Evolutionary conservation across 2,113 vertebrate genomes (phyloP).

Genomic region (Phoxinus phoxinus): DNA sequence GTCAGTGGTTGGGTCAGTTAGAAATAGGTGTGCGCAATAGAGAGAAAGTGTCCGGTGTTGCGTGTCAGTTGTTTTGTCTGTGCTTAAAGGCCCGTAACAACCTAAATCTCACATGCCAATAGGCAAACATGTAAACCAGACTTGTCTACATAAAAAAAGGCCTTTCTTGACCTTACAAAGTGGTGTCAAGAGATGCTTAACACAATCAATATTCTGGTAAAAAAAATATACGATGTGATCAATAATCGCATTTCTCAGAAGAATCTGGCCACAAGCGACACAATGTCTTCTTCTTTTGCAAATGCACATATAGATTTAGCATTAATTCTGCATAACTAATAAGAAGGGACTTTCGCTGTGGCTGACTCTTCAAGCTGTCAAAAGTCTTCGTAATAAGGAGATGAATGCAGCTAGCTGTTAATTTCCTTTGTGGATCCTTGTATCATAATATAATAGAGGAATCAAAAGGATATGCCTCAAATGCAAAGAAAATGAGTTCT

Average conservation of each 20-base stretch:
- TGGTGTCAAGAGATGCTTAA: slow-evolving; percentile 6
- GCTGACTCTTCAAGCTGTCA: not conserved
- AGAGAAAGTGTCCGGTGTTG: not conserved
- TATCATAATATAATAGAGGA: slow-evolving; percentile 17
- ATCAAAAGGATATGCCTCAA: slow-evolving; percentile 12
- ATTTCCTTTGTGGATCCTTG: slow-evolving; percentile 24
- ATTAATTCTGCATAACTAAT: not conserved
- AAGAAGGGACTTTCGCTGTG: not conserved
- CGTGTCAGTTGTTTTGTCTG: slow-evolving; percentile 14
- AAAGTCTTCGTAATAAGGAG: not conserved
- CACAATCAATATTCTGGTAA: not conserved
- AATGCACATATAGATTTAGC: not conserved
- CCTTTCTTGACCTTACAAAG: slow-evolving; percentile 30
- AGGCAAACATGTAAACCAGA: slow-evolving; percentile 35
- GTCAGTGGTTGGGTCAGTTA: slow-evolving; percentile 45
- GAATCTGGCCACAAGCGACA: not conserved
- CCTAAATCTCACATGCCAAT: slow-evolving; percentile 59
- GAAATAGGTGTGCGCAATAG: not conserved
- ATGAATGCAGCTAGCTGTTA: not conserved
- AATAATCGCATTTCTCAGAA: slow-evolving; percentile 1
- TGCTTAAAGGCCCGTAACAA: slow-evolving; percentile 60
- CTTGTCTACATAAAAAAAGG: slow-evolving; percentile 31
- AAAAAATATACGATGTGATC: not conserved
- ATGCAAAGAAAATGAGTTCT: slow-evolving; percentile 10
- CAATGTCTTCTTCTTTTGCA: slow-evolving; percentile 8